phyloP scores from a whole-genome alignment of 2,888 invertebrate genomes.

The Heliconius erato region DNA sequence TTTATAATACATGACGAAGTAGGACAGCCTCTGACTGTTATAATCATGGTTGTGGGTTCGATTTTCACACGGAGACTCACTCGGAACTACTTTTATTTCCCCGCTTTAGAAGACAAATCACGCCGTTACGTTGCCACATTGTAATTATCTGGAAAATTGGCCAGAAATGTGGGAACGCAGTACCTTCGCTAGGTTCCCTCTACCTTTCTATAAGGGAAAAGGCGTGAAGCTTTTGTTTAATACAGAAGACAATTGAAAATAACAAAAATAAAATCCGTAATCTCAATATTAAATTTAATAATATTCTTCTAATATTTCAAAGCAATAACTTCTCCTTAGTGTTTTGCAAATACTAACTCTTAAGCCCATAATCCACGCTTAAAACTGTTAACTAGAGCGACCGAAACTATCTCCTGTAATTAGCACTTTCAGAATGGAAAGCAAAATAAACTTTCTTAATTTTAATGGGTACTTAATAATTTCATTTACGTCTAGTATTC shows the following conservation, averaged over 20 bases:
- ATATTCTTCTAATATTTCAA: neutral
- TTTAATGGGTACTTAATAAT: neutral
- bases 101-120: no score
- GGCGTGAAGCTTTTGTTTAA: no score
- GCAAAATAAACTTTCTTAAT: slow-evolving; percentile 29
- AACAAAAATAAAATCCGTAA: neutral
- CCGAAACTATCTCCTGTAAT: slow-evolving; percentile 41
- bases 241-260: no score
- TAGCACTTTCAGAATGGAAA: slow-evolving; percentile 30
- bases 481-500: neutral
- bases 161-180: no score
- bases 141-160: no score
- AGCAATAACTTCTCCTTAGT: slow-evolving; percentile 2
- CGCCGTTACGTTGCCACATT: no score
- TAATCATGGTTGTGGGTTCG: neutral
- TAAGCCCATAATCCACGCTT: slow-evolving; percentile 37
- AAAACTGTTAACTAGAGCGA: slow-evolving; percentile 42
- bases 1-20: no score
- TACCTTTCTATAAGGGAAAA: no score
- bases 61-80: neutral
- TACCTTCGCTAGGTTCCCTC: no score
- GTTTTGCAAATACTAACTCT: slow-evolving; percentile 1
- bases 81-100: no score
- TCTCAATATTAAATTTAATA: slow-evolving; percentile 18
- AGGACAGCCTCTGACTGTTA: neutral